A percentile compares a stretch with the other conserved stretches of the same genome.
phyloP scores from a whole-genome alignment of 2,113 vertebrate genomes.

The Elephas maximus region DNA sequence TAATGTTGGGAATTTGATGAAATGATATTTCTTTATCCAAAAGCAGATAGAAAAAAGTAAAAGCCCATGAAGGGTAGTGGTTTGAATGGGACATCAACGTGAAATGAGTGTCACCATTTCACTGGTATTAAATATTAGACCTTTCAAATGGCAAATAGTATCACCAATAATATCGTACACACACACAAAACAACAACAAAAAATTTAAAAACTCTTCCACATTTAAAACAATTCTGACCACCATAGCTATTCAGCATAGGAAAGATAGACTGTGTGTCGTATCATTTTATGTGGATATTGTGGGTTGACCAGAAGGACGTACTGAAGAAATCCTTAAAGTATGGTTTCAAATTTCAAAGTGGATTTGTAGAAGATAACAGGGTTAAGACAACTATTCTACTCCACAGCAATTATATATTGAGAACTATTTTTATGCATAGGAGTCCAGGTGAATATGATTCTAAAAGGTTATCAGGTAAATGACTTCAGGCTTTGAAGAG shows the following conservation, averaged over 20 bases:
- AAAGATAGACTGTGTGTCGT: not conserved
- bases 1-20: not conserved
- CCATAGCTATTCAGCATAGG: not conserved
- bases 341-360: not conserved
- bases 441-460: slow-evolving; percentile 5
- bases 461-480: not conserved
- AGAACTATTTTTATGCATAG: slow-evolving; percentile 25
- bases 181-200: not conserved
- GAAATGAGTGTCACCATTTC: not conserved
- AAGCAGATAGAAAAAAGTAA: not conserved
- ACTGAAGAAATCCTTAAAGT: slow-evolving; percentile 31
- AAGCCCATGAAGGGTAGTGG: not conserved
- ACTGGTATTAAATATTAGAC: not conserved
- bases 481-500: not conserved
- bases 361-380: not conserved
- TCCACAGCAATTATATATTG: not conserved
- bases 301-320: not conserved
- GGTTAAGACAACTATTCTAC: slow-evolving; percentile 14
- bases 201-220: not conserved
- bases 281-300: not conserved
- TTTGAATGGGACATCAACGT: not conserved
- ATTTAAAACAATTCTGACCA: not conserved
- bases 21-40: not conserved
- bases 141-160: not conserved
- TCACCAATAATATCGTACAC: not conserved